A percentile compares a stretch with the other conserved stretches of the same genome.
Conservation (phyloP, 2,113 vertebrate species). For the Oplegnathus fasciatus region DNA sequence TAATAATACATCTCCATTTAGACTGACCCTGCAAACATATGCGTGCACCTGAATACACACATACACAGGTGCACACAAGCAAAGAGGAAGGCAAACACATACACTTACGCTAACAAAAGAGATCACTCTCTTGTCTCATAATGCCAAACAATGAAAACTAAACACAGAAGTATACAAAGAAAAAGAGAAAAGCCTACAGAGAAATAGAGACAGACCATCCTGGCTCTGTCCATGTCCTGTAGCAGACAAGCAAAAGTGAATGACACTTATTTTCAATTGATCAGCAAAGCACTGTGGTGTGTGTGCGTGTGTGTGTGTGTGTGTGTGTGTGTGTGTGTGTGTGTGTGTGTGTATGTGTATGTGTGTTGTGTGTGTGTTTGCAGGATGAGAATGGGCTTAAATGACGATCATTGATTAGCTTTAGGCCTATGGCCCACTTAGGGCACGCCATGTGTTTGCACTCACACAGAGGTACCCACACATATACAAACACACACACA, state of each 20-base stretch:
- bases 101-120: slow-evolving; percentile 64
- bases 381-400: slow-evolving; percentile 79
- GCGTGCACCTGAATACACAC: slow-evolving; percentile 21
- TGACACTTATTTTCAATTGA: slow-evolving; percentile 83
- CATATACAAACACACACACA: slow-evolving; percentile 6
- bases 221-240: slow-evolving; percentile 39
- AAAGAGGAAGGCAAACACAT: slow-evolving; percentile 36
- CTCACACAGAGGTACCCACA: slow-evolving; percentile 66
- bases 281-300: slow-evolving; percentile 76
- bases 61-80: slow-evolving; percentile 1
- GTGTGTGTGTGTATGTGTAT: not conserved
- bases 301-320: slow-evolving; percentile 37
- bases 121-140: slow-evolving; percentile 40
- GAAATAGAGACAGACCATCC: slow-evolving; percentile 2
- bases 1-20: slow-evolving; percentile 83
- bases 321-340: not conserved
- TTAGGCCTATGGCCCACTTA: slow-evolving; percentile 81
- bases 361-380: slow-evolving; percentile 34
- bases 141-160: slow-evolving; percentile 25
- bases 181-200: slow-evolving; percentile 21
- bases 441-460: slow-evolving; percentile 75
- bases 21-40: slow-evolving; percentile 59
- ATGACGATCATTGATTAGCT: slow-evolving; percentile 82
- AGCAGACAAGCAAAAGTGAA: slow-evolving; percentile 66
- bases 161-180: slow-evolving; percentile 35